A percentile compares a stretch with the other conserved stretches of the same genome.
phyloP scores from a whole-genome alignment of 1,140 invertebrate genomes.

The Procambarus virginalis region DNA sequence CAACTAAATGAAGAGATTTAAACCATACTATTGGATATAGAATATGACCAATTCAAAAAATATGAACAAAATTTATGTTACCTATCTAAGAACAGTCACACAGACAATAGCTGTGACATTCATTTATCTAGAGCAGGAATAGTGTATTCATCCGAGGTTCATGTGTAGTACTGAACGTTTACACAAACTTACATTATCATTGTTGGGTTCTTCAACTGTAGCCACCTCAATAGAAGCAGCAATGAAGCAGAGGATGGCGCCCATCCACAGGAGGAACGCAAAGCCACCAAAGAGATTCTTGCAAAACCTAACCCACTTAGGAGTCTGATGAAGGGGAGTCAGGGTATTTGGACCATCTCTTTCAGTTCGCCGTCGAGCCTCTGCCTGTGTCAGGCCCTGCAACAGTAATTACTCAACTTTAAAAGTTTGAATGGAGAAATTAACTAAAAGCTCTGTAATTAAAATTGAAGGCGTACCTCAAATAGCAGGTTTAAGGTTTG shows the following conservation, averaged over 20 bases:
- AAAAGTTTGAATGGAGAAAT: not conserved
- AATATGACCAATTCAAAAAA: too few species aligned
- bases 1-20: too few species aligned
- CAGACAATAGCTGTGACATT: too few species aligned
- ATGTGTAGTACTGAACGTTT: not conserved
- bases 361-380: constrained; percentile 77
- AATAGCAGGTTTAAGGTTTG: too few species aligned
- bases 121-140: too few species aligned
- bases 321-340: constrained; percentile 79
- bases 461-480: too few species aligned
- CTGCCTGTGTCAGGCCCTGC: constrained; percentile 78
- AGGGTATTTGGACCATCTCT: constrained; percentile 84
- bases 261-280: constrained; percentile 84
- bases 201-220: constrained; percentile 73
- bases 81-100: too few species aligned
- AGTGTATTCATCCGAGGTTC: too few species aligned
- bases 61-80: too few species aligned
- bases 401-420: not conserved
- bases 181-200: constrained; percentile 74
- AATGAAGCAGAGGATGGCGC: constrained; percentile 83
- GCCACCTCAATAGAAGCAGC: constrained; percentile 78
- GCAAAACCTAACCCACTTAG: constrained; percentile 81
- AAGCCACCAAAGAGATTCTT: constrained; percentile 83
- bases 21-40: too few species aligned
- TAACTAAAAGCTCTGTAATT: not conserved